Percentiles rank a stretch among this genome's conserved stretches.
These are phyloP conservation scores for Andrena minutula DNA, from an alignment of 2,888 invertebrate species.

Conservation along the genomic window DNA sequence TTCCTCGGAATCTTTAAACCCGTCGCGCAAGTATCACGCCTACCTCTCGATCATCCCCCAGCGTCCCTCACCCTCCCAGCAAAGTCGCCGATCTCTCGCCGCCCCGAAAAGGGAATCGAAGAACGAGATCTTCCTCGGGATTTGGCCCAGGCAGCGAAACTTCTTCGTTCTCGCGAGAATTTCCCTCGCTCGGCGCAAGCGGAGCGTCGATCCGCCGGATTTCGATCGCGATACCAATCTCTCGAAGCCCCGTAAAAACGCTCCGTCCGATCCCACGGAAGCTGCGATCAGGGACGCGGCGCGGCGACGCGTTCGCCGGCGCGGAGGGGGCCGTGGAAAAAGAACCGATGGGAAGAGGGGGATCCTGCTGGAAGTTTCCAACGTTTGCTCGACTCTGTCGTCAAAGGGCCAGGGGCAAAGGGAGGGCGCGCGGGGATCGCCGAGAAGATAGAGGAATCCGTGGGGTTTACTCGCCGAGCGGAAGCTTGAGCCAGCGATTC, in stretches of 20 bases:
- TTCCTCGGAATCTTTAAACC: background rate
- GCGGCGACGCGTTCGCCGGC: background rate
- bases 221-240: conserved; percentile 36
- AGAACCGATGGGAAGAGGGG: background rate
- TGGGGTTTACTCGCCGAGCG: conserved; percentile 53
- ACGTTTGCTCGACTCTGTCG: conserved; percentile 4
- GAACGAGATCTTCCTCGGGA: conserved; percentile 13
- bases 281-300: conserved; percentile 15
- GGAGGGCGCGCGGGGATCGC: background rate
- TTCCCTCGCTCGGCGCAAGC: background rate
- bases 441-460: conserved; percentile 56
- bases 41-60: no score
- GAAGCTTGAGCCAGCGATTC: conserved; percentile 21
- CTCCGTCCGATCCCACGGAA: background rate
- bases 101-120: background rate
- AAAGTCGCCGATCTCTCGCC: background rate
- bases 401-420: conserved; percentile 29
- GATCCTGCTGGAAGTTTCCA: conserved; percentile 20
- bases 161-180: conserved; percentile 3
- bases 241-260: background rate
- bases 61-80: background rate
- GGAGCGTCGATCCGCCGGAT: background rate
- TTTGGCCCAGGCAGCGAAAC: background rate
- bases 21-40: no score
- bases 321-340: background rate